phyloP scores from a whole-genome alignment of 2,113 vertebrate species.

The Myrmophylax atrothorax region DNA sequence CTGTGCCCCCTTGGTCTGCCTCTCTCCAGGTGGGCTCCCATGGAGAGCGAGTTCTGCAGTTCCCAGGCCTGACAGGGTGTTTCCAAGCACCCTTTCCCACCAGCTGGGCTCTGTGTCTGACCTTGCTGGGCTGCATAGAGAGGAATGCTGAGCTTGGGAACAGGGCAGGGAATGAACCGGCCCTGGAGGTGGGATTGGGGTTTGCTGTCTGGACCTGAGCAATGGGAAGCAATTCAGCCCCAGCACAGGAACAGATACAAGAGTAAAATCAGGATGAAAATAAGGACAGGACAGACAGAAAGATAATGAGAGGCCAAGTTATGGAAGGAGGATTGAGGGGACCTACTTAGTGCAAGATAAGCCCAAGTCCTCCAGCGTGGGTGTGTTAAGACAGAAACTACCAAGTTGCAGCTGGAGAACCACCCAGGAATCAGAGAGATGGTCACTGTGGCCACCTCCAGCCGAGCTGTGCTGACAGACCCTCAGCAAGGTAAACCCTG shows the following conservation, averaged over 20 bases:
- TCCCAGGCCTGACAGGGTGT: background rate
- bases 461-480: background rate
- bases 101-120: rapidly evolving
- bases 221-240: background rate
- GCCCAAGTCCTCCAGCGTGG: background rate
- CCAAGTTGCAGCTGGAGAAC: background rate
- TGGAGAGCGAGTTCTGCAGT: background rate
- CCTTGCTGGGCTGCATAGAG: background rate
- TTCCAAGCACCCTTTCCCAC: background rate
- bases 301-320: background rate
- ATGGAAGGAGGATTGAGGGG: background rate
- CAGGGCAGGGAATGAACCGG: background rate
- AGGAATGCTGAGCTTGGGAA: background rate
- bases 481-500: background rate
- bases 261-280: background rate
- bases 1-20: background rate
- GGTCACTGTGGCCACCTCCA: background rate
- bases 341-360: background rate
- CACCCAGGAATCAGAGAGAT: background rate
- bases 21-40: background rate
- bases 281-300: background rate
- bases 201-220: background rate
- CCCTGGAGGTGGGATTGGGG: background rate
- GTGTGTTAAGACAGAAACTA: background rate
- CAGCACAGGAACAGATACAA: background rate